phyloP scores from a whole-genome alignment of 1,140 invertebrate species.

The Euwallacea fornicatus region DNA sequence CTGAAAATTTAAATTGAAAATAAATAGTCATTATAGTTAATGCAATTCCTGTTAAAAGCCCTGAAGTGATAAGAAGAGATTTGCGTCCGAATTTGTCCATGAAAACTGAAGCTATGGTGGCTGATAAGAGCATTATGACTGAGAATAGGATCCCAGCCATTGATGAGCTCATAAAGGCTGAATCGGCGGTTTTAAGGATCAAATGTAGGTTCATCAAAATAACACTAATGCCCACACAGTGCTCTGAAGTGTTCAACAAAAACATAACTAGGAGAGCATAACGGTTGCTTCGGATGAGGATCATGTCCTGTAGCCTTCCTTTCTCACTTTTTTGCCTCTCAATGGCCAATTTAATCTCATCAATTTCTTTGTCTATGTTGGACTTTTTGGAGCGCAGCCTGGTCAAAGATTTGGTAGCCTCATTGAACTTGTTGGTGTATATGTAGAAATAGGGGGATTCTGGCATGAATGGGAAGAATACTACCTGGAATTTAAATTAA shows the following conservation, averaged over 20 bases:
- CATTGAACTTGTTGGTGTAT: constrained; percentile 48
- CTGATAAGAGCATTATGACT: constrained; percentile 47
- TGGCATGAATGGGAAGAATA: constrained; percentile 41
- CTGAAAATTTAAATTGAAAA: constrained; percentile 42
- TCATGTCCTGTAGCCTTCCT: constrained; percentile 42
- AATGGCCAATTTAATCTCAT: constrained; percentile 51
- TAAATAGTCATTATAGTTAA: constrained; percentile 42
- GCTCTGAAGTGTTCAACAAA: constrained; percentile 59
- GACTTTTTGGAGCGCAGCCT: constrained; percentile 56
- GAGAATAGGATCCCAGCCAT: constrained; percentile 53
- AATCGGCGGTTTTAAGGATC: constrained; percentile 54
- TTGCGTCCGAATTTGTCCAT: constrained; percentile 55
- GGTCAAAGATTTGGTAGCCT: constrained; percentile 57
- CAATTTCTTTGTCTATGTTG: constrained; percentile 54
- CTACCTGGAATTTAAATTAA: constrained; percentile 10
- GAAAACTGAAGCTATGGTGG: constrained; percentile 46
- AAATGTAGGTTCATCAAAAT: constrained; percentile 60
- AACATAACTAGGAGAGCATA: constrained; percentile 48
- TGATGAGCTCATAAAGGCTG: constrained; percentile 40
- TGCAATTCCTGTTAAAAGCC: constrained; percentile 38
- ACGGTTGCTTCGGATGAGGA: constrained; percentile 43
- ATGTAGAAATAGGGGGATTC: constrained; percentile 42
- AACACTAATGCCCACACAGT: constrained; percentile 56
- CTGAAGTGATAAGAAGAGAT: constrained; percentile 51
- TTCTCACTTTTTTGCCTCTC: constrained; percentile 42